Conservation (phyloP, 2,113 vertebrate species). For the Puffinus mauretanicus region DNA sequence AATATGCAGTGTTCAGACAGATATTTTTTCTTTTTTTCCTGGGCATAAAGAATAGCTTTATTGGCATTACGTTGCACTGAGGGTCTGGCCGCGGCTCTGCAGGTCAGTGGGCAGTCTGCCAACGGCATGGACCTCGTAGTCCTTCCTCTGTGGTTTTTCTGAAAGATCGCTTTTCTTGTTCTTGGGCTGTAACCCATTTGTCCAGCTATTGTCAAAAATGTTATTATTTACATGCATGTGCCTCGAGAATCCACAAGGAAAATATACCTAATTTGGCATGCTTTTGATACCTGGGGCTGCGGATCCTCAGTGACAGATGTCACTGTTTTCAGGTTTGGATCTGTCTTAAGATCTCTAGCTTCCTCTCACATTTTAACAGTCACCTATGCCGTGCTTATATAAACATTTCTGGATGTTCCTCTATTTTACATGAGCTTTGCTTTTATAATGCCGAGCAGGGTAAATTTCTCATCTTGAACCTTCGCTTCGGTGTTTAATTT, state of each 20-base stretch:
- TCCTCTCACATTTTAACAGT: background rate
- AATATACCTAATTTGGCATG: fast-evolving
- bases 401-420: background rate
- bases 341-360: background rate
- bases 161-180: background rate
- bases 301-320: background rate
- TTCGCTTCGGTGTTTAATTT: slow-evolving; percentile 16
- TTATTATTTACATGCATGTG: background rate
- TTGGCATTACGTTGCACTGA: background rate
- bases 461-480: slow-evolving; percentile 6
- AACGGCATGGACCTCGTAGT: background rate
- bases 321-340: background rate
- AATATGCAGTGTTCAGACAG: background rate
- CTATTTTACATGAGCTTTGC: background rate
- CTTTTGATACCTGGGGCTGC: background rate
- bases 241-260: background rate
- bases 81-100: background rate
- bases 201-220: background rate
- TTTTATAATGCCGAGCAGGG: background rate
- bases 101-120: background rate
- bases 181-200: background rate
- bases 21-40: background rate
- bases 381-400: background rate
- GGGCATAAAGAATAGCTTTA: background rate
- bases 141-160: background rate